Conservation (phyloP, 2,888 invertebrate species). For the Toxonevra muliebris region DNA sequence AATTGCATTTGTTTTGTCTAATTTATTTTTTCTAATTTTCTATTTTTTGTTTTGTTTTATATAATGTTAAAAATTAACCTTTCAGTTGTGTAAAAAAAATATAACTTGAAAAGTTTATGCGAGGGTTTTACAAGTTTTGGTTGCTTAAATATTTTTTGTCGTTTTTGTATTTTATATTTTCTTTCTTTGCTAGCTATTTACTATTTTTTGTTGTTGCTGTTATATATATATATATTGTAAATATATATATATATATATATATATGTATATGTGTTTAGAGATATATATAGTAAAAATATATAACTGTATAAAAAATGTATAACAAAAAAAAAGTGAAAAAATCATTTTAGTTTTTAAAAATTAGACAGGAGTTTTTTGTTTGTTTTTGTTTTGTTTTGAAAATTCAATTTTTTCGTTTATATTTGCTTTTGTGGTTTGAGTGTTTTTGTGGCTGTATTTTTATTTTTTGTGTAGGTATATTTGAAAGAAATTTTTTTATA, state of each 20-base stretch:
- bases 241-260: conserved; percentile 12
- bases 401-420: neutral
- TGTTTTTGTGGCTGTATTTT: neutral
- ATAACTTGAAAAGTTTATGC: conserved; percentile 41
- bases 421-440: neutral
- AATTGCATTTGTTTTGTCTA: conserved; percentile 20
- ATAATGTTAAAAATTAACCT: conserved; percentile 25
- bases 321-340: neutral
- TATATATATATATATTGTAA: conserved; percentile 4
- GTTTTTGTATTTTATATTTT: conserved; percentile 10
- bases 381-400: neutral
- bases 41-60: conserved; percentile 20
- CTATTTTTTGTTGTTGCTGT: neutral
- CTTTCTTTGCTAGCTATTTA: conserved; percentile 7
- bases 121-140: conserved; percentile 56
- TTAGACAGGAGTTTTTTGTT: neutral
- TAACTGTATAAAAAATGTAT: neutral
- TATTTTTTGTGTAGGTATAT: conserved; percentile 1
- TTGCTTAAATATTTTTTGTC: conserved; percentile 34
- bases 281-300: conserved; percentile 2
- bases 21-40: conserved; percentile 20
- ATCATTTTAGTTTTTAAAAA: neutral
- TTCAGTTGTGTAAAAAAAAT: conserved; percentile 30
- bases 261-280: conserved; percentile 19
- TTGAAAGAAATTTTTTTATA: too few species aligned